Conservation (phyloP, 2,888 invertebrate genomes). For the Pandemis corylana region DNA sequence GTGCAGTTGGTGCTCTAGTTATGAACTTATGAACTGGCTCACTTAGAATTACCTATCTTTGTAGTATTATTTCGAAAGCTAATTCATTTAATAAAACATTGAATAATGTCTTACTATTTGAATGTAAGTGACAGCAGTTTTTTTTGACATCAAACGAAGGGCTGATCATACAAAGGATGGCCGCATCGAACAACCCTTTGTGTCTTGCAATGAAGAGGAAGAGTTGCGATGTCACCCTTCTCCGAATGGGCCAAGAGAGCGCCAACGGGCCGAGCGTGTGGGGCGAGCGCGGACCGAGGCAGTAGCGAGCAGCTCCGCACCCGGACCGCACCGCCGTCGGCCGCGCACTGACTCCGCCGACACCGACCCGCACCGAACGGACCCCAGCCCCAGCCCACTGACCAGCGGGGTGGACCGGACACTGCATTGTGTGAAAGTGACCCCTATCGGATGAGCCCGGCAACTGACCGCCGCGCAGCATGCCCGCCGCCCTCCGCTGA, state of each 20-base stretch:
- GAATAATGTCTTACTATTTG: conserved; percentile 1
- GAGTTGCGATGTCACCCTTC: conserved; percentile 80
- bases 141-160: conserved; percentile 21
- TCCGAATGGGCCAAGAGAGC: conserved; percentile 65
- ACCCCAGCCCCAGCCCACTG: conserved; percentile 58
- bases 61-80: not conserved
- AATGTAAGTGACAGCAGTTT: conserved; percentile 4
- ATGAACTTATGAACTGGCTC: not conserved
- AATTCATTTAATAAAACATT: not conserved
- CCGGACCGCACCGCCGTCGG: conserved; percentile 77
- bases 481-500: conserved; percentile 77
- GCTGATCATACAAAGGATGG: conserved; percentile 23
- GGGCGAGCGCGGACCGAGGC: conserved; percentile 59
- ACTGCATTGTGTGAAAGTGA: conserved; percentile 75
- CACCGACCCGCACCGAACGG: conserved; percentile 60
- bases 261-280: conserved; percentile 60
- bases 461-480: conserved; percentile 74
- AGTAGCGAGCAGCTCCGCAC: conserved; percentile 78
- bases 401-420: conserved; percentile 66
- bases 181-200: conserved; percentile 69
- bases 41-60: not conserved
- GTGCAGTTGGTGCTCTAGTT: conserved; percentile 3
- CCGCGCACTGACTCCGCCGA: conserved; percentile 54
- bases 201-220: conserved; percentile 68
- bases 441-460: conserved; percentile 69